Evolutionary conservation across 2,113 vertebrate genomes (phyloP).

Genomic region (Saimiri boliviensis): DNA sequence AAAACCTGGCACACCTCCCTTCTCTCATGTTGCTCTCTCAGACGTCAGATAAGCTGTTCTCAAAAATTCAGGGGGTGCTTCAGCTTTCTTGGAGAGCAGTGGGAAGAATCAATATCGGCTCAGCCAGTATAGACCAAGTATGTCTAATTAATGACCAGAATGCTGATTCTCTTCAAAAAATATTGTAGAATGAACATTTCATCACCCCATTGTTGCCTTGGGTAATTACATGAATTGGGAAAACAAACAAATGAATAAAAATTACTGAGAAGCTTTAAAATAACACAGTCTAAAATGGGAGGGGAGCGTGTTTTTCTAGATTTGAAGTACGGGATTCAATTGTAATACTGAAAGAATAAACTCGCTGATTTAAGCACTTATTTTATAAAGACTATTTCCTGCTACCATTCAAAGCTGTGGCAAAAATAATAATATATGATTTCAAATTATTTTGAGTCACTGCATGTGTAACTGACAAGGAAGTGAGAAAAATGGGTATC

Average conservation of each 20-base stretch:
- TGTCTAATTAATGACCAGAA: not conserved
- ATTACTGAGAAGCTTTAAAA: constrained; percentile 70
- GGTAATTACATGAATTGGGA: constrained; percentile 30
- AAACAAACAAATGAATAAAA: constrained; percentile 67
- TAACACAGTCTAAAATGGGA: constrained; percentile 54
- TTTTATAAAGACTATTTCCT: constrained; percentile 75
- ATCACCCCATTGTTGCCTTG: not conserved
- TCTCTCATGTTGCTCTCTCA: not conserved
- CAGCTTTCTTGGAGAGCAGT: not conserved
- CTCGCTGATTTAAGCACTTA: constrained; percentile 72
- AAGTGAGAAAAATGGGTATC: constrained; percentile 69
- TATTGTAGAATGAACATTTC: constrained; percentile 21
- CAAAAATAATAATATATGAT: constrained; percentile 81
- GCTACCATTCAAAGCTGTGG: constrained; percentile 69
- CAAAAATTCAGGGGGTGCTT: not conserved
- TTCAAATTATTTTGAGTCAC: constrained; percentile 78
- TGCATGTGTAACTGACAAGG: constrained; percentile 23
- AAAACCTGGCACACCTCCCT: not conserved
- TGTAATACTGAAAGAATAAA: constrained; percentile 76
- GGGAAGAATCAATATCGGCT: not conserved
- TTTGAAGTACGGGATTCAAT: constrained; percentile 71
- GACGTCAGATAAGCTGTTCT: not conserved
- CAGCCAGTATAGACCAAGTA: not conserved
- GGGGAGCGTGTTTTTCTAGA: constrained; percentile 1
- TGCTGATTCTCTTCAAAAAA: not conserved